Evolutionary conservation across 2,113 vertebrate genomes (phyloP).

Genomic region (Microcebus murinus): DNA sequence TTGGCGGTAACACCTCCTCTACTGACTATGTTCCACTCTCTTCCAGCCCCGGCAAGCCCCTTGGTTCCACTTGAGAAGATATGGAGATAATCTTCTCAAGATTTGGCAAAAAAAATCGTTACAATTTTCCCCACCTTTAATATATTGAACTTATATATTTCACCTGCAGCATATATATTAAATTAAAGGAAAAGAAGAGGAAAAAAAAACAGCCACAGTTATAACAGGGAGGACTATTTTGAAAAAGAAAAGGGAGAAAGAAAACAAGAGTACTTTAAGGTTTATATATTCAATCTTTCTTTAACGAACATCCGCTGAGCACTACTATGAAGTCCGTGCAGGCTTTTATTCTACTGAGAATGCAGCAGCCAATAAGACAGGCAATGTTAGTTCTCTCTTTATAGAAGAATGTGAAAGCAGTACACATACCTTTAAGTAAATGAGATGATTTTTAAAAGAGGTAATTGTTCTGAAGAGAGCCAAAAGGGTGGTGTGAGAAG

Average conservation of each 20-base stretch:
- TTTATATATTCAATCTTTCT: background rate
- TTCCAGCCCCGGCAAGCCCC: rapidly evolving
- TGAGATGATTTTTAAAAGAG: background rate
- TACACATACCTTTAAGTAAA: background rate
- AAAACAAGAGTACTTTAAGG: background rate
- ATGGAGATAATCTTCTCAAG: background rate
- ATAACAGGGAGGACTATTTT: background rate
- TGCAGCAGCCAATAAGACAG: background rate
- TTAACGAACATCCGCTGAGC: background rate
- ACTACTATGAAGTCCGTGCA: background rate
- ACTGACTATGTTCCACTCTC: background rate
- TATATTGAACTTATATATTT: background rate
- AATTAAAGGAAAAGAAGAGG: background rate
- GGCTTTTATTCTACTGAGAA: background rate
- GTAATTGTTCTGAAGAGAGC: too few relatives aligned
- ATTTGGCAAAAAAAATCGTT: background rate
- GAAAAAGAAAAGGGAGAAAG: background rate
- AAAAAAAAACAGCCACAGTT: background rate
- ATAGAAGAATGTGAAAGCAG: background rate
- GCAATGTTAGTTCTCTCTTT: too few relatives aligned
- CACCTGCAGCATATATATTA: background rate
- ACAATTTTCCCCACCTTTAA: background rate
- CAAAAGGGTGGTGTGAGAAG: rapidly evolving
- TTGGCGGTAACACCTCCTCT: background rate
- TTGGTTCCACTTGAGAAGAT: background rate